Evolutionary conservation across 2,113 vertebrate species (phyloP).

Genomic region (Xenopus borealis): DNA sequence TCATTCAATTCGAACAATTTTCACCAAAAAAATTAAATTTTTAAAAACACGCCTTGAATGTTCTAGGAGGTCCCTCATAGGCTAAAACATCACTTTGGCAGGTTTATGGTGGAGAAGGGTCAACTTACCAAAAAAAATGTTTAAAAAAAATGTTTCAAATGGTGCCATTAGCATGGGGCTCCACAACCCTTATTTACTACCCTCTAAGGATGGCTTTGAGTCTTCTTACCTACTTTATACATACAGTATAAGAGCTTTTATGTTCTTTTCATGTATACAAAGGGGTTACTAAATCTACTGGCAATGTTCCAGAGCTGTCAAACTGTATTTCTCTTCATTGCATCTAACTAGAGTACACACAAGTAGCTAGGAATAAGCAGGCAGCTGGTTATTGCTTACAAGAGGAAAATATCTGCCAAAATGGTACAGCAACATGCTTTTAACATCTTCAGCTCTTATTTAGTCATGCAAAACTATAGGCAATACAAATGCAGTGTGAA

Average conservation of each 20-base stretch:
- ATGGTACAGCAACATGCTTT: conserved; percentile 30
- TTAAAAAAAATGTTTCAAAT: too few species aligned
- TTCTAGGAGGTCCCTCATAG: too few species aligned
- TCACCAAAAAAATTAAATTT: too few species aligned
- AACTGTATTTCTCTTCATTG: conserved; percentile 21
- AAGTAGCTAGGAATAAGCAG: conserved; percentile 27
- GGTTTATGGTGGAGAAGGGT: too few species aligned
- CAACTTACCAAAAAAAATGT: too few species aligned
- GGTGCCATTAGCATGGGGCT: too few species aligned
- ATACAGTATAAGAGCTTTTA: conserved; percentile 22
- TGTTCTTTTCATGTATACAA: conserved; percentile 32
- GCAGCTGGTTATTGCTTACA: conserved; percentile 37
- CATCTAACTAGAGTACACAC: conserved; percentile 19
- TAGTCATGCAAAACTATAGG: background rate
- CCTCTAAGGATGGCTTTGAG: too few species aligned
- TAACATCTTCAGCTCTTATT: conserved; percentile 23
- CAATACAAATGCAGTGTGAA: background rate
- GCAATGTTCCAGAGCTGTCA: conserved; percentile 32
- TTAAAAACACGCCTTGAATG: too few species aligned
- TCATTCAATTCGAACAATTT: too few species aligned
- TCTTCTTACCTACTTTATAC: background rate
- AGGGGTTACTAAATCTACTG: conserved; percentile 33
- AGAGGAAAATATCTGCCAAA: conserved; percentile 35
- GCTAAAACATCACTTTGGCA: too few species aligned
- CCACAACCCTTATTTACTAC: too few species aligned